Percentiles rank a stretch among this genome's conserved stretches.
Evolutionary conservation across 2,797 vertebrate genomes (phyloP).

Genomic region (Melanotaenia parkinsoni): DNA sequence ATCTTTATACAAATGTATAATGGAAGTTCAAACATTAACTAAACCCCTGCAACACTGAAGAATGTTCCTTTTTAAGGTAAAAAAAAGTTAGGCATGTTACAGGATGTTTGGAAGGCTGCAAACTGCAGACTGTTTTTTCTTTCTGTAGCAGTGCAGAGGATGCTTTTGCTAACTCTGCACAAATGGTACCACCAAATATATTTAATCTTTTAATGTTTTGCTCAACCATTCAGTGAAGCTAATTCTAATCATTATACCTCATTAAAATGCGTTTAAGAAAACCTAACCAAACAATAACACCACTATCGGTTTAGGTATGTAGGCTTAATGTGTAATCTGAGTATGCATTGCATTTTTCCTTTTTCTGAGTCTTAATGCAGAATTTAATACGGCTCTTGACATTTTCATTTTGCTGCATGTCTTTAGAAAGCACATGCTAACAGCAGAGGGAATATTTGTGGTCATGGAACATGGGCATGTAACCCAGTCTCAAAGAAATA

Average conservation of each 20-base stretch:
- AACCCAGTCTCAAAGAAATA: neutral
- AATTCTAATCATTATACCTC: too few relatives aligned
- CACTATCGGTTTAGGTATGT: too few relatives aligned
- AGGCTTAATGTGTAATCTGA: too few relatives aligned
- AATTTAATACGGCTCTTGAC: neutral
- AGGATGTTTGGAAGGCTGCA: slow-evolving; percentile 28
- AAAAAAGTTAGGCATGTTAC: slow-evolving; percentile 11
- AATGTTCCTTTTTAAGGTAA: slow-evolving; percentile 50
- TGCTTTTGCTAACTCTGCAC: neutral
- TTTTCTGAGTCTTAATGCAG: neutral
- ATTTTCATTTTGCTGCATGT: neutral
- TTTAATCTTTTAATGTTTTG: neutral
- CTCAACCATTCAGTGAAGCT: too few relatives aligned
- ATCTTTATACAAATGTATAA: neutral
- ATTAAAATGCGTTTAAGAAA: too few relatives aligned
- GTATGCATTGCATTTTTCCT: too few relatives aligned
- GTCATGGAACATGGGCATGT: slow-evolving; percentile 2
- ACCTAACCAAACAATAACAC: too few relatives aligned
- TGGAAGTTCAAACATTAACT: slow-evolving; percentile 23
- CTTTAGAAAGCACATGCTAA: neutral
- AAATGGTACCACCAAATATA: slow-evolving; percentile 9
- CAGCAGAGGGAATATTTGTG: neutral
- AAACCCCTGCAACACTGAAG: slow-evolving; percentile 17
- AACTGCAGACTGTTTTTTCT: slow-evolving; percentile 14
- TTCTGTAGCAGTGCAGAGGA: neutral